Evolutionary conservation across 2,113 vertebrate genomes (phyloP).

Genomic region (Lanius collurio): DNA sequence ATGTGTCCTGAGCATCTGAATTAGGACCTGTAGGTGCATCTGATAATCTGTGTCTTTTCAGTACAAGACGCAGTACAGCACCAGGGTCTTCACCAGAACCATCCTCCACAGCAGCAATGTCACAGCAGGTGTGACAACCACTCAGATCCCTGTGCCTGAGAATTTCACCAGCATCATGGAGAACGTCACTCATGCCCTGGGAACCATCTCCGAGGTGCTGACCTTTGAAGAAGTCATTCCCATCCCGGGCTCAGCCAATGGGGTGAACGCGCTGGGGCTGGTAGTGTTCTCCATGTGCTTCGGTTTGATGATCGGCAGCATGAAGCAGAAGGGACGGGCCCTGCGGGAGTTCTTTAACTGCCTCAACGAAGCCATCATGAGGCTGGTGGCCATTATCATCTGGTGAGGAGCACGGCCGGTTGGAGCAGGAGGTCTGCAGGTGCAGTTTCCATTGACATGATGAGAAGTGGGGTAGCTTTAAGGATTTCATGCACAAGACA

Average conservation of each 20-base stretch:
- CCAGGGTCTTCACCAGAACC: constrained; percentile 73
- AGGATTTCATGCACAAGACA: constrained; percentile 36
- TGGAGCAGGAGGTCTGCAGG: constrained; percentile 56
- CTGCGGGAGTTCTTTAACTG: constrained; percentile 94
- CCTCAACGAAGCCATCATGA: constrained; percentile 97
- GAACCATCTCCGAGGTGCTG: constrained; percentile 78
- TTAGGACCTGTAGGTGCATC: background rate
- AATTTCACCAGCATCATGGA: constrained; percentile 69
- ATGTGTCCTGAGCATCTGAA: background rate
- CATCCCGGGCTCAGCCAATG: constrained; percentile 83
- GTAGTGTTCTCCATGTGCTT: constrained; percentile 97
- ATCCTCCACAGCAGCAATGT: constrained; percentile 61
- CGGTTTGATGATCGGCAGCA: constrained; percentile 92
- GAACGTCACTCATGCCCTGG: constrained; percentile 80
- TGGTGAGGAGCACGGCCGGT: constrained; percentile 82
- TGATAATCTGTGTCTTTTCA: constrained; percentile 69
- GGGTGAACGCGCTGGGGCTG: constrained; percentile 92
- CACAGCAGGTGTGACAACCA: constrained; percentile 46
- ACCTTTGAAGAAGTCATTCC: constrained; percentile 88
- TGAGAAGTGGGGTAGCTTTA: constrained; percentile 36
- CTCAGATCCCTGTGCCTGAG: constrained; percentile 40
- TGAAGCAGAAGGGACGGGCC: constrained; percentile 92
- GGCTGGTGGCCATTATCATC: constrained; percentile 94
- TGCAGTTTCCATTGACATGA: constrained; percentile 61
- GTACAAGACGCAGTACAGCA: constrained; percentile 92